A percentile compares a stretch with the other conserved stretches of the same genome.
Conservation (phyloP, 2,888 invertebrate species). For the Bibio marci region DNA sequence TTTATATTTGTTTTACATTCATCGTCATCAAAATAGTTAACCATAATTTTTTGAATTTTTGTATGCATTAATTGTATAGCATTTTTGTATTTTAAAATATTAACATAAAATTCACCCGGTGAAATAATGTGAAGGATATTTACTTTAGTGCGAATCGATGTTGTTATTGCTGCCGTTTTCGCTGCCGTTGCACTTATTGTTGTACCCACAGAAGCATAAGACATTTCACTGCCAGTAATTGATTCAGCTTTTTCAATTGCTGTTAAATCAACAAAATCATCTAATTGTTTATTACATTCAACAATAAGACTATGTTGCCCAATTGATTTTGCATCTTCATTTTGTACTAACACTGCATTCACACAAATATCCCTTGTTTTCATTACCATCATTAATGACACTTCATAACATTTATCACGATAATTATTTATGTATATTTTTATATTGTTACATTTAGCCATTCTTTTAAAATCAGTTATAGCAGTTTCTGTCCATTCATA, state of each 20-base stretch:
- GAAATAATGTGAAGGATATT: constrained; percentile 33
- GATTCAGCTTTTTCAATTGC: neutral
- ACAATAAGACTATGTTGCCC: constrained; percentile 20
- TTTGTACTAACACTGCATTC: constrained; percentile 33
- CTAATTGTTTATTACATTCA: constrained; percentile 4
- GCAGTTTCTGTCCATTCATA: constrained; percentile 26
- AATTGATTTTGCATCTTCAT: constrained; percentile 31
- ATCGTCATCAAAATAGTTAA: neutral
- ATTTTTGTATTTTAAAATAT: constrained; percentile 31
- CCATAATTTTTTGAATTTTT: constrained; percentile 31
- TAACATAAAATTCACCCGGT: constrained; percentile 43
- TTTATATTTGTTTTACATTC: neutral
- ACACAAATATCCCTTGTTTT: constrained; percentile 29
- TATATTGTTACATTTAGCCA: constrained; percentile 21
- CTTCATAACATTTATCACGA: constrained; percentile 18
- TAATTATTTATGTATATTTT: constrained; percentile 25
- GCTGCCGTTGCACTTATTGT: neutral
- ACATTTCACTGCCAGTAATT: neutral
- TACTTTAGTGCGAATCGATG: constrained; percentile 17
- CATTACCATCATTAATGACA: constrained; percentile 26
- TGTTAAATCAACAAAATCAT: too few relatives aligned
- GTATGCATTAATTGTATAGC: constrained; percentile 31
- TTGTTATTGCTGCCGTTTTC: neutral
- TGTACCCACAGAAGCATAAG: neutral
- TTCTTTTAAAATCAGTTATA: constrained; percentile 22